Evolutionary conservation across 1,140 invertebrate species (phyloP), one percentile per base, ranked within the genome.

Genomic region (Vanessa tameamea): DNA sequence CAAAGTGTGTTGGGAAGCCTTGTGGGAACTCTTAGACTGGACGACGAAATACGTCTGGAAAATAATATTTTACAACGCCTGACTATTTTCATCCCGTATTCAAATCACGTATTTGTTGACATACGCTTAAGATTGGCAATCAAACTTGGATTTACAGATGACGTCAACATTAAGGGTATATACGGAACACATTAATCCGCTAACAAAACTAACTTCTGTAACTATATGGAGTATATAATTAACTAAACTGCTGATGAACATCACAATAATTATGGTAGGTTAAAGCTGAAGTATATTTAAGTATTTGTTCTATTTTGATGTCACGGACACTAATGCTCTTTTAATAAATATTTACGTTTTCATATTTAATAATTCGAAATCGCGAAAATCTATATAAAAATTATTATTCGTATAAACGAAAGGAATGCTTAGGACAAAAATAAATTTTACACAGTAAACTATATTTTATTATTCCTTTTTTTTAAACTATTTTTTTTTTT

Each of bases 101-200:
- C 82, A 48, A 94, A 91, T 82, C 91, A 94, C 72, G 91, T 94
- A 43, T 87, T 92, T 72, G 85, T 93, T 8, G 93, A 94, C 78
- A 75, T 94, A 43, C 75, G 78, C 47, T 76, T 89, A 47, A 82
- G 84, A 80, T 73, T 85, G 47, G 83, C 79, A 31, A 53, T 87
- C 68, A 87, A 81, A 67, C 71, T 88, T 69, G 87, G 89, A 77
- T 82, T 79, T 68, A 69, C 68, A 51, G 74, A 81, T 68, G 82
- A 74, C 75, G 47, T 72, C 47, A 76, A 69, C 66, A 65, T 84
- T 43, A 80, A 82, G 65, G 87, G 86, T 89, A 89, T 75, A 76
- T 53, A 37, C 2, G 61, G 48, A 57, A 71, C 14, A 64, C 9
- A 64, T 64, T 64, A 63, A 69, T 69, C 67, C 12, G 53, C n/a